Conservation (phyloP, 2,888 invertebrate species). For the Phortica okadai region DNA sequence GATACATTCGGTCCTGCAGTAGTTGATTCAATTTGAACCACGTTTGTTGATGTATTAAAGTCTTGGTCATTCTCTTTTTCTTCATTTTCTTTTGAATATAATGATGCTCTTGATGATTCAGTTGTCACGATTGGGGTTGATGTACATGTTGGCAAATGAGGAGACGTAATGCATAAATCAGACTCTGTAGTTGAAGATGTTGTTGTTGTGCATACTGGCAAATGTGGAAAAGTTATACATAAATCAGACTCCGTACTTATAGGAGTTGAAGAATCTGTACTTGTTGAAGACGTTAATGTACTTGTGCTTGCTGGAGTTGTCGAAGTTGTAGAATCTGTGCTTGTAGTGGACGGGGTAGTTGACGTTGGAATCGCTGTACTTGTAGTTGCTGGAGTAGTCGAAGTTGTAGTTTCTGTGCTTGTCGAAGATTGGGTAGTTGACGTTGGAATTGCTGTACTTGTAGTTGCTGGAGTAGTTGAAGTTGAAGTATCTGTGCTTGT, state of each 20-base stretch:
- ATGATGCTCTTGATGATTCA: background rate
- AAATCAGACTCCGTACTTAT: background rate
- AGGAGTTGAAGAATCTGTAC: background rate
- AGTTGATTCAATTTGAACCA: too few species aligned
- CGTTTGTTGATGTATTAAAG: too few species aligned
- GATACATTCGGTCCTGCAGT: too few species aligned
- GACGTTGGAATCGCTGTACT: background rate
- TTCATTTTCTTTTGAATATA: too few species aligned
- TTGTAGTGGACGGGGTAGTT: background rate
- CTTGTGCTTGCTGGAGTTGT: background rate
- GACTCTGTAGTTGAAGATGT: too few species aligned
- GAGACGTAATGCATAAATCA: background rate
- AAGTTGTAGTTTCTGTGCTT: background rate
- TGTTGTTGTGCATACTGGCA: background rate
- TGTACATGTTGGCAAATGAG: background rate
- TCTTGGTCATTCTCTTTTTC: too few species aligned
- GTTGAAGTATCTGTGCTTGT: background rate
- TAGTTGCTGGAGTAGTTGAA: background rate
- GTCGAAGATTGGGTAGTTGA: constrained; percentile 13
- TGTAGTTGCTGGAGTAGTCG: background rate
- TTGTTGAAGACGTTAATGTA: background rate
- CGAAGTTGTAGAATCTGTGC: background rate
- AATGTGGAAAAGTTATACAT: background rate
- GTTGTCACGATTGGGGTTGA: background rate
- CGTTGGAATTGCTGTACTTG: background rate